Evolutionary conservation across 2,113 vertebrate species (phyloP).

Genomic region (Spea multiplicata): DNA sequence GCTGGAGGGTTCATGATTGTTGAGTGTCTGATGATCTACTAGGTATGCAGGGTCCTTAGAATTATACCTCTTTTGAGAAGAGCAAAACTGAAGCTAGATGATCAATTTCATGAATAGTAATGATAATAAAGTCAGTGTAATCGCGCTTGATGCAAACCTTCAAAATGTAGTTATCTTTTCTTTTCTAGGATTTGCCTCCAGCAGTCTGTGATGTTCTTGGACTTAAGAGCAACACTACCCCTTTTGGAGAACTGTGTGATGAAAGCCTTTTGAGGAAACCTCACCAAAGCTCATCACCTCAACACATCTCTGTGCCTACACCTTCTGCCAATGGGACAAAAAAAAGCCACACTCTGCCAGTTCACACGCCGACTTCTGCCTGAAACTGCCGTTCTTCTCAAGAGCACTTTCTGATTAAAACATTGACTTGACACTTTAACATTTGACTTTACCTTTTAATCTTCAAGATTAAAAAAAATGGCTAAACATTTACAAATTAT

Average conservation of each 20-base stretch:
- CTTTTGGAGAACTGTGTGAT: conserved; percentile 63
- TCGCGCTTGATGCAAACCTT: too few species aligned
- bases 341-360: conserved; percentile 60
- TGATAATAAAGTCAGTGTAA: too few species aligned
- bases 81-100: too few species aligned
- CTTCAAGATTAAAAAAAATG: conserved; percentile 50
- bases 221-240: conserved; percentile 62
- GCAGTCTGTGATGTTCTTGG: conserved; percentile 80
- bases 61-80: too few species aligned
- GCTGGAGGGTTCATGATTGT: too few species aligned
- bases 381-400: conserved; percentile 51
- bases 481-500: conserved; percentile 66
- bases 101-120: too few species aligned
- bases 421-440: conserved; percentile 68
- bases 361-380: conserved; percentile 63
- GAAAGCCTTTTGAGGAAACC: conserved; percentile 55
- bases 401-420: conserved; percentile 61
- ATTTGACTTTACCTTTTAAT: conserved; percentile 71
- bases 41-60: too few species aligned
- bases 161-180: background rate
- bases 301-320: conserved; percentile 52
- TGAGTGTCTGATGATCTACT: too few species aligned
- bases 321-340: conserved; percentile 65
- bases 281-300: conserved; percentile 49
- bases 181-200: conserved; percentile 79